Base-by-base conservation (phyloP, 2,113 vertebrate genomes). In the Aleadryas rufinucha region DNA sequence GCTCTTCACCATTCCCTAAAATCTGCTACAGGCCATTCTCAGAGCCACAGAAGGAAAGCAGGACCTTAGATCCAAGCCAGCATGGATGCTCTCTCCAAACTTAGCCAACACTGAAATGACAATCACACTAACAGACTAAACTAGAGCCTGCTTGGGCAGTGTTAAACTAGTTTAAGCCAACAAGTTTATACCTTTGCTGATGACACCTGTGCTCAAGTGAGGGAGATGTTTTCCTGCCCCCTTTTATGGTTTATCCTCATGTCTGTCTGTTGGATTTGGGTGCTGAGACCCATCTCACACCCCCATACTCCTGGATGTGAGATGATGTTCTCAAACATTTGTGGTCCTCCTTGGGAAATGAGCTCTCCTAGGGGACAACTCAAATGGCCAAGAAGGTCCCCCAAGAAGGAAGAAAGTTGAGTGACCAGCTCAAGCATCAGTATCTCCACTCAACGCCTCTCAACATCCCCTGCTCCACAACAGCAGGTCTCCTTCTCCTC, bases 31-130 rank as follows among this genome's bases (percentile, higher is more conserved):
- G 66, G 39, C 19, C 50, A 31, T 49, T 61, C 45, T 83, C 65
- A 47, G 71, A 86, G 59, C 23, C 83, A 37, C 31, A 54, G 69
- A 42, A 27, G n/a, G 16, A 77, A 33, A 82, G 33, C 39, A 68
- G 35, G 11, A 82, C 56, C 37, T 63, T 5, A 66, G 61, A 91
- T n/a, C 27, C 23, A n/a, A 91, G 53, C 28, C 66, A 85, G 50
- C 13, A 19, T 0, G 0, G 47, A 71, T 13, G 41, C 13, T 19
- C 0, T 24, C 66, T 76, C 71, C 0, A 2, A 86, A 61, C 10
- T 52, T 24, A 53, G 47, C n/a, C 22, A 13, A 15, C 9, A n/a
- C 1, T 7, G 45, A 69, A 33, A 3, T 53, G 42, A 83, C 0
- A 0, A 24, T 83, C 23, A n/a, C n/a, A 30, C 18, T 4, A n/a